Base-by-base conservation (phyloP, 2,113 vertebrate genomes). In the Centropus unirufus region DNA sequence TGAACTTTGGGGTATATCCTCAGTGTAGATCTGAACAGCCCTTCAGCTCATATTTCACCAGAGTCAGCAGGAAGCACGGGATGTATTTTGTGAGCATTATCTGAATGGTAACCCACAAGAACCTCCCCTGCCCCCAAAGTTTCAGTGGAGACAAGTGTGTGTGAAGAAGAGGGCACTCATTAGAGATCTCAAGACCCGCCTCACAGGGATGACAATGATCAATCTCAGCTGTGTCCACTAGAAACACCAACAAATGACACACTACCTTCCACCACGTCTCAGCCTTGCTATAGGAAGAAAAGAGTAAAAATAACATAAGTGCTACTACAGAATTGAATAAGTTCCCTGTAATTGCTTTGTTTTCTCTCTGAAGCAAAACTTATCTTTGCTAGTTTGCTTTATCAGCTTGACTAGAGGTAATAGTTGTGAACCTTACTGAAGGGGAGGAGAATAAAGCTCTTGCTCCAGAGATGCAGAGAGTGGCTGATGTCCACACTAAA, bases 211-310 rank as follows among this genome's bases (percentile, higher is more conserved):
- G 29, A 29, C 12, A 32, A 34, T 19, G 42, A 34, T 55, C 34
- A 32, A 15, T 70, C 13, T 81, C 51, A 77, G 4, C 20, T 0
- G 0, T 11, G 21, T 44, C 42, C 34, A 5, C 32, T 36, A 74
- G 64, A 67, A 83, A 83, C 11, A 70, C 5, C 11, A 57, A 34
- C 1, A 6, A 66, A 23, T 59, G 52, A 67, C 55, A 46, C 8
- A 2, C 14, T 11, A 5, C 4, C 17, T 66, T 69, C 30, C 22
- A 55, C 34, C 24, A 20, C 13, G 30, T 26, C 44, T 14, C 44
- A 59, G 32, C 11, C 26, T 55, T 64, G 51, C 30, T 55, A 8
- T 23, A 74, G 72, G 39, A 78, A 78, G 26, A 59, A n/a, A 12
- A 47, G 18, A 62, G 58, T 32, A 61, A 74, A 20, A 87, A 76